A percentile compares a stretch with the other conserved stretches of the same genome.
Evolutionary conservation across 2,113 vertebrate species (phyloP).

Genomic region (Hippocampus guttulatus): DNA sequence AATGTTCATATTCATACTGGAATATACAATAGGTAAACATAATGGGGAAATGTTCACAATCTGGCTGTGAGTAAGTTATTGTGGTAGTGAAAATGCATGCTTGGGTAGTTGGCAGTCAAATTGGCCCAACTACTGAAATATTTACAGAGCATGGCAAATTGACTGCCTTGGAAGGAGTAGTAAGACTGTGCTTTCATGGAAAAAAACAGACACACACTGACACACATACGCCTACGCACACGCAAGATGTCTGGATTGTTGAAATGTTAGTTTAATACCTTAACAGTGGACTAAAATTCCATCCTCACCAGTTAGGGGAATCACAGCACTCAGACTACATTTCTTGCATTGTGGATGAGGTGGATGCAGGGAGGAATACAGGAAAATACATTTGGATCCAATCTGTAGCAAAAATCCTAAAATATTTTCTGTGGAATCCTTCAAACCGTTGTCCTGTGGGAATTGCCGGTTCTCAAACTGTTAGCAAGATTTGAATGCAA

Average conservation of each 20-base stretch:
- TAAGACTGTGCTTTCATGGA: slow-evolving; percentile 24
- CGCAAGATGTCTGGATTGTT: not conserved
- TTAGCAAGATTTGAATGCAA: too few species aligned
- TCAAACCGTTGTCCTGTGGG: too few species aligned
- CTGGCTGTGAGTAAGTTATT: slow-evolving; percentile 4
- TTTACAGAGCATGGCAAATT: slow-evolving; percentile 40
- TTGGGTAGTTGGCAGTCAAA: slow-evolving; percentile 23
- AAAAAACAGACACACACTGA: slow-evolving; percentile 21
- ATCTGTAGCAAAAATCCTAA: not conserved
- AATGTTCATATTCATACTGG: not conserved
- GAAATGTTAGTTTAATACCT: slow-evolving; percentile 47
- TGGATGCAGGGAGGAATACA: not conserved
- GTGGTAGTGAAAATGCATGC: slow-evolving; percentile 17
- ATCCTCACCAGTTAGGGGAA: not conserved
- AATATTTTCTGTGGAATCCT: too few species aligned
- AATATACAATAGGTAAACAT: too few species aligned
- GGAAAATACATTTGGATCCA: slow-evolving; percentile 4
- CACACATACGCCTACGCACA: slow-evolving; percentile 12
- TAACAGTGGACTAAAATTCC: slow-evolving; percentile 1
- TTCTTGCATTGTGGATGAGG: not conserved
- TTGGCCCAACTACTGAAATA: slow-evolving; percentile 36
- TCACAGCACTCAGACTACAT: not conserved
- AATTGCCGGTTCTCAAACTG: too few species aligned
- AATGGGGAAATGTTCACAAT: not conserved
- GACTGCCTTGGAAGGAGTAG: slow-evolving; percentile 24